These are phyloP conservation scores for Coremacera marginata DNA, from an alignment of 2,888 invertebrate genomes.

Conservation along the genomic window DNA sequence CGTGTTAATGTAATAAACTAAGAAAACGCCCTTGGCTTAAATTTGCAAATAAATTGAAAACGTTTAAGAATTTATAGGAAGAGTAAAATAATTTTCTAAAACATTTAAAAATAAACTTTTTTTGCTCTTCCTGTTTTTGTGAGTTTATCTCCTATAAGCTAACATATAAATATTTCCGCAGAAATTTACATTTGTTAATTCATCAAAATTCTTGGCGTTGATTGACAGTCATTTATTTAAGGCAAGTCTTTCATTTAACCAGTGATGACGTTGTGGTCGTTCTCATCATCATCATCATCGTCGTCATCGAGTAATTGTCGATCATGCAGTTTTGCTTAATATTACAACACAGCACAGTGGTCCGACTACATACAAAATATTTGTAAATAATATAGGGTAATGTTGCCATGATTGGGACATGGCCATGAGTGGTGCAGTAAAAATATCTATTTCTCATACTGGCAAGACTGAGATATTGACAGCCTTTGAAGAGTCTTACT, in stretches of 20 bases:
- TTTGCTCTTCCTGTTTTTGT: background rate
- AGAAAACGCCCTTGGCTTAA: conserved; percentile 13
- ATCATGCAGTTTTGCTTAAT: background rate
- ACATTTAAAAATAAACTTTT: background rate
- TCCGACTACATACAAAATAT: too few species aligned
- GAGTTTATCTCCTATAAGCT: background rate
- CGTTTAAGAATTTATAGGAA: background rate
- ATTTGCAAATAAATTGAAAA: conserved; percentile 29
- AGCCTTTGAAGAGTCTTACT: too few species aligned
- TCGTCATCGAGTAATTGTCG: background rate
- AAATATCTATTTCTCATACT: too few species aligned
- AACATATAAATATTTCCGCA: conserved; percentile 28
- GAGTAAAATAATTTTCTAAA: background rate
- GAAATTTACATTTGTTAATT: conserved; percentile 22
- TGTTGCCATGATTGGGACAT: too few species aligned
- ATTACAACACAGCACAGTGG: background rate
- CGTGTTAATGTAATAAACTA: conserved; percentile 16
- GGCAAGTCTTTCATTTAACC: background rate
- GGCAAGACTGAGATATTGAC: too few species aligned
- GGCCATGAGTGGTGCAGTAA: too few species aligned
- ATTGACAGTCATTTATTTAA: conserved; percentile 1
- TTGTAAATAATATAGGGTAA: too few species aligned
- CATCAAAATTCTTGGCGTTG: background rate
- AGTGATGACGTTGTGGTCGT: conserved; percentile 19
- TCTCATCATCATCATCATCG: background rate